These are phyloP conservation scores for Rhegmatorhina hoffmannsi DNA, from an alignment of 2,113 vertebrate species.

Conservation along the genomic window DNA sequence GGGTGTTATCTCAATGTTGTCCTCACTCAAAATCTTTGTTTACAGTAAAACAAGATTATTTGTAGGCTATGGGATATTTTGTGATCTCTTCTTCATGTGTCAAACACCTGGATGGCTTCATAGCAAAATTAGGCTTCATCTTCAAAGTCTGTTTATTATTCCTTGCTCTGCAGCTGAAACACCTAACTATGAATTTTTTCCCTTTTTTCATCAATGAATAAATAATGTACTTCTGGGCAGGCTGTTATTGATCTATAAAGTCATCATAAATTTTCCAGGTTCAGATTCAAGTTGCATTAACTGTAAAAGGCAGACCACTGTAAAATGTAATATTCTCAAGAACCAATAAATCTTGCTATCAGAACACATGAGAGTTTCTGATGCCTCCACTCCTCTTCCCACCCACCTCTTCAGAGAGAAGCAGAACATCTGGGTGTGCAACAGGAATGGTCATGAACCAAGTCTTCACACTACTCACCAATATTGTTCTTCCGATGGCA, in stretches of 20 bases:
- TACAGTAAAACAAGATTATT: neutral
- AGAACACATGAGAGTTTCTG: neutral
- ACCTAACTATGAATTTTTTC: neutral
- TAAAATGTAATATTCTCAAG: constrained; percentile 11
- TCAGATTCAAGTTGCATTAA: constrained; percentile 56
- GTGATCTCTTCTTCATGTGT: neutral
- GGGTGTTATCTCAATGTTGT: neutral
- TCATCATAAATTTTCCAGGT: constrained; percentile 44
- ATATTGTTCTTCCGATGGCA: neutral
- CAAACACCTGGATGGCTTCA: neutral
- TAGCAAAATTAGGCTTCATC: neutral
- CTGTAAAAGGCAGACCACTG: constrained; percentile 13
- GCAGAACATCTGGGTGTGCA: neutral
- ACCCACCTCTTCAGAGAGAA: neutral
- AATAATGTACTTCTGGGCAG: neutral
- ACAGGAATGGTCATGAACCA: neutral
- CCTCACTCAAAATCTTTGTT: neutral
- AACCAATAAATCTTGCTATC: constrained; percentile 53
- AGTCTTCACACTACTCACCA: neutral
- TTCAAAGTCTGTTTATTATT: neutral
- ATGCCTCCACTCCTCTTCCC: neutral
- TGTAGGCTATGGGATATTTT: neutral
- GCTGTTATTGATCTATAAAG: constrained; percentile 48
- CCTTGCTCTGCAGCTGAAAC: neutral
- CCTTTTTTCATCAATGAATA: neutral